Conservation (phyloP, 2,888 invertebrate genomes). For the Artemia sp. region DNA sequence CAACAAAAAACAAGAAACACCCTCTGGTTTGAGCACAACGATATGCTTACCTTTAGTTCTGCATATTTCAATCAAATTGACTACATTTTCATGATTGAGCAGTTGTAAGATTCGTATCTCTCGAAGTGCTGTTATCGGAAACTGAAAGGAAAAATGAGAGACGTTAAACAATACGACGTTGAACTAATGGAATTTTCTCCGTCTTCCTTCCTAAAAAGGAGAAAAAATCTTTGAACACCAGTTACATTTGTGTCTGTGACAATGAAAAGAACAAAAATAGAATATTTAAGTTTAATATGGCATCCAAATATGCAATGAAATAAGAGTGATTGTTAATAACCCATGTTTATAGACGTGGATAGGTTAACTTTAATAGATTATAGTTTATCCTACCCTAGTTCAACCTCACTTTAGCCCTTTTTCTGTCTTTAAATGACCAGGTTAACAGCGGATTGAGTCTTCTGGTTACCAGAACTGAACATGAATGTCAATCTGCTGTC, state of each 20-base stretch:
- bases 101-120: constrained; percentile 91
- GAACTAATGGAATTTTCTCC: constrained; percentile 17
- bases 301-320: too few species aligned
- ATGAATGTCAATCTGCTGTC: too few species aligned
- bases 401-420: too few species aligned
- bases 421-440: too few species aligned
- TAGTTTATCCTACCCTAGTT: too few species aligned
- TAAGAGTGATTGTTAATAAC: too few species aligned
- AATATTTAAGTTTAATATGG: too few species aligned
- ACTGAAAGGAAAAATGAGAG: constrained; percentile 40
- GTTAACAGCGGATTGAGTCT: too few species aligned
- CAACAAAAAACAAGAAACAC: constrained; percentile 13
- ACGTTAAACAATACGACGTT: not conserved
- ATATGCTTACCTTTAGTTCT: constrained; percentile 59
- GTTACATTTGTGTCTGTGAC: not conserved
- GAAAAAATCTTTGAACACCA: not conserved
- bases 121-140: constrained; percentile 91
- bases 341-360: too few species aligned
- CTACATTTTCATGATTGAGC: constrained; percentile 89
- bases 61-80: constrained; percentile 91
- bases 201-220: not conserved
- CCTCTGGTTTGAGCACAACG: not conserved
- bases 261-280: too few species aligned
- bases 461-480: too few species aligned
- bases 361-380: too few species aligned